Conservation (phyloP, 1,140 invertebrate species). For the Drosophila novamexicana region DNA sequence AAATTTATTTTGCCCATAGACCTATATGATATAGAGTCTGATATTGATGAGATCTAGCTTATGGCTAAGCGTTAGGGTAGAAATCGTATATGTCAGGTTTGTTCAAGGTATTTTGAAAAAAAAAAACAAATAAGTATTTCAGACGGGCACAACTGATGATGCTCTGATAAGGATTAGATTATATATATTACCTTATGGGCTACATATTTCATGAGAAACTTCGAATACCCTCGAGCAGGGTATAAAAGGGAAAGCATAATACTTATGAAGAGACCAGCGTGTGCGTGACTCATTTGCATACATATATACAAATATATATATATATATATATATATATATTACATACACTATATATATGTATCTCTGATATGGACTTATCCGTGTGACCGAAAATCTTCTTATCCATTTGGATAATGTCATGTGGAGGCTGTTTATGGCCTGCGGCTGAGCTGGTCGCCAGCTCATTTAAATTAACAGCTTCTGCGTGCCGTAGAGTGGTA, state of each 20-base stretch:
- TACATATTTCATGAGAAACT: too few species aligned
- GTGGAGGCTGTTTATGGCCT: conserved; percentile 28
- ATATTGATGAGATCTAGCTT: too few species aligned
- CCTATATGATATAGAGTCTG: too few species aligned
- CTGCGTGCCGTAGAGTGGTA: not conserved
- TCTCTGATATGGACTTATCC: conserved; percentile 2
- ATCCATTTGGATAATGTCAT: conserved; percentile 20
- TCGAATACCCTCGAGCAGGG: too few species aligned
- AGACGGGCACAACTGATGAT: too few species aligned
- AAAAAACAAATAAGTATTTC: too few species aligned
- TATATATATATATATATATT: not conserved
- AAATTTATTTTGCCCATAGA: too few species aligned
- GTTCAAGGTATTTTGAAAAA: too few species aligned
- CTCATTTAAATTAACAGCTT: conserved; percentile 32
- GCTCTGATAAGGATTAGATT: too few species aligned
- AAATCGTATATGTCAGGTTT: too few species aligned
- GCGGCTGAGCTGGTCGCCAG: conserved; percentile 15
- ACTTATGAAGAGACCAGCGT: conserved; percentile 29
- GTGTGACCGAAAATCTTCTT: conserved; percentile 5
- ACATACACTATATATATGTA: not conserved
- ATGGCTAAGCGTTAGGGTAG: too few species aligned
- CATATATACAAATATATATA: not conserved
- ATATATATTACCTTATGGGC: too few species aligned
- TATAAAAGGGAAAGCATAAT: conserved; percentile 6
- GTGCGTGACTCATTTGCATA: conserved; percentile 66